Percentiles rank a stretch among this genome's conserved stretches.
phyloP scores from a whole-genome alignment of 2,888 invertebrate genomes.

The Homarus gammarus region DNA sequence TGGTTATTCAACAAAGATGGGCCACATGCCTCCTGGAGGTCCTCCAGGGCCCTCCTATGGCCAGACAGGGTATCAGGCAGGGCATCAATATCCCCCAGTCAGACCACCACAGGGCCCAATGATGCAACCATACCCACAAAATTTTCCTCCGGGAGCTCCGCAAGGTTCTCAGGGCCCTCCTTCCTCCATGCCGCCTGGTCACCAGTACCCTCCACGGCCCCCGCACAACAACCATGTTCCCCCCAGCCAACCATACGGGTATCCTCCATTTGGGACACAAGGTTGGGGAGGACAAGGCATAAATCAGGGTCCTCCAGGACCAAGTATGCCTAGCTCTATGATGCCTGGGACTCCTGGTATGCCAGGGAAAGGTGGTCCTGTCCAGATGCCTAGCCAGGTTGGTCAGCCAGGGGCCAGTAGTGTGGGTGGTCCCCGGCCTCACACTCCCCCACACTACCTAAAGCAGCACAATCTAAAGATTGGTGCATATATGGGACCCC shows the following conservation, averaged over 20 bases:
- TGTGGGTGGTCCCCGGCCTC: slow-evolving; percentile 79
- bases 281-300: slow-evolving; percentile 78
- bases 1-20: slow-evolving; percentile 73
- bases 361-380: slow-evolving; percentile 64
- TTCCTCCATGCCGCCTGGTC: slow-evolving; percentile 66
- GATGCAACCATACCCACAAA: slow-evolving; percentile 76
- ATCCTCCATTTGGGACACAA: slow-evolving; percentile 76
- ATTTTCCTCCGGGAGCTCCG: slow-evolving; percentile 70
- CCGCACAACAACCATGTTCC: slow-evolving; percentile 75
- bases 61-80: slow-evolving; percentile 68
- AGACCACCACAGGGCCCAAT: slow-evolving; percentile 76
- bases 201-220: slow-evolving; percentile 74
- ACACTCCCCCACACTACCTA: slow-evolving; percentile 83
- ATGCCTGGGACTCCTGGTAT: slow-evolving; percentile 56
- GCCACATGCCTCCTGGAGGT: slow-evolving; percentile 72
- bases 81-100: slow-evolving; percentile 73
- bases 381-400: slow-evolving; percentile 72
- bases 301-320: slow-evolving; percentile 74
- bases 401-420: slow-evolving; percentile 75
- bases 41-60: slow-evolving; percentile 71
- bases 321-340: slow-evolving; percentile 57
- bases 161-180: slow-evolving; percentile 72
- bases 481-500: slow-evolving; percentile 76
- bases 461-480: slow-evolving; percentile 83
- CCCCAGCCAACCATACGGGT: slow-evolving; percentile 72